Conservation (phyloP, 2,888 invertebrate genomes). For the Parnassius orleans region DNA sequence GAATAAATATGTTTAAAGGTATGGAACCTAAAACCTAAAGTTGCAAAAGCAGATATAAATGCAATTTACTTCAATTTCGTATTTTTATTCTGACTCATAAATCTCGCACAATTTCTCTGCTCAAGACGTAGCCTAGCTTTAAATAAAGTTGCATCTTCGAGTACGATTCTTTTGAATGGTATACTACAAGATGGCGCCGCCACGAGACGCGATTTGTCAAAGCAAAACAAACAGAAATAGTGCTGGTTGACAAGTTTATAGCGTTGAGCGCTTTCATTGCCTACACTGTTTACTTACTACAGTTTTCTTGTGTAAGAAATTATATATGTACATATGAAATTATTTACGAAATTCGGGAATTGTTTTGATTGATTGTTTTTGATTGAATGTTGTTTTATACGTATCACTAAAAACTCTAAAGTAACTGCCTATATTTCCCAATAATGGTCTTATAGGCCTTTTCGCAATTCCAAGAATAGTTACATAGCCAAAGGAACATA, state of each 20-base stretch:
- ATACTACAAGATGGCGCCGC: constrained; percentile 66
- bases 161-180: constrained; percentile 37
- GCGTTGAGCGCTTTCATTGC: constrained; percentile 43
- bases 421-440: too few species aligned
- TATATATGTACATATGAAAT: constrained; percentile 13
- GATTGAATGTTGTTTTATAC: too few species aligned
- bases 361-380: too few species aligned
- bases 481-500: too few species aligned
- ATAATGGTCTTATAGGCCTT: too few species aligned
- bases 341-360: neutral
- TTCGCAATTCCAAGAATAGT: too few species aligned
- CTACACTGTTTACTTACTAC: constrained; percentile 20
- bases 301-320: constrained; percentile 16
- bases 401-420: too few species aligned
- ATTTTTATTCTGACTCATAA: constrained; percentile 26
- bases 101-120: constrained; percentile 23
- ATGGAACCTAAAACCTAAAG: too few species aligned
- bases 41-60: neutral
- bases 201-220: constrained; percentile 71
- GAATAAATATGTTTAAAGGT: too few species aligned
- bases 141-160: constrained; percentile 31
- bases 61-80: constrained; percentile 14
- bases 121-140: constrained; percentile 21
- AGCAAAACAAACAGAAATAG: constrained; percentile 77
- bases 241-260: constrained; percentile 76